Base-by-base conservation (phyloP, 2,888 invertebrate species). In the Rhagophthalmus giganteus region DNA sequence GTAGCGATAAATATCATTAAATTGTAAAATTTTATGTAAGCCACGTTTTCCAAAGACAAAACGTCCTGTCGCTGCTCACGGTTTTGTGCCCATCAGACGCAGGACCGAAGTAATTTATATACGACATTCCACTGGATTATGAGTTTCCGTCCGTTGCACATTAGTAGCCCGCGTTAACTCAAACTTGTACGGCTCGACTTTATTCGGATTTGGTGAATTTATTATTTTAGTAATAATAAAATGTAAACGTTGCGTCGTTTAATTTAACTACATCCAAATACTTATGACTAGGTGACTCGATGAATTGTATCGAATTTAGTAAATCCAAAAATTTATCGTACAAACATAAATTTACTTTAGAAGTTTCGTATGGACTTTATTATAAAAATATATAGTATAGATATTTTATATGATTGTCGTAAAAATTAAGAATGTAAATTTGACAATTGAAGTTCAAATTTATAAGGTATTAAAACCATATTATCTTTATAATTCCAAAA, bases 21-120 rank as follows among this genome's bases (percentile, higher is more conserved):
- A n/a, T n/a, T n/a, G 20, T 5, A 20, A 20, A 20, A 20, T 20
- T 20, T 63, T 60, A 74, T 75, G 75, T 78, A 66, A 68, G 40
- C 40, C 40, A 41, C 40, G 40, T 41, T 42, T 42, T 42, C 26
- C 16, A 27, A 42, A 42, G 42, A 42, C 42, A 34, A 34, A 42
- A 42, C 27, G 42, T 42, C 34, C 33, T 32, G 33, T 27, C 42
- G 26, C 34, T 34, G 26, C 42, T 42, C 42, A 42, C 42, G 42
- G 32, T 42, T 42, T 42, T 14, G 27, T 32, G 42, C 25, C 34
- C 42, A 34, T 33, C 34, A 34, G 41, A 42, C 42, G 25, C 12
- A 32, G 42, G 27, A 27, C 34, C 27, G 33, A 34, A 42, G 42
- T 34, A 42, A 42, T 42, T 42, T 42, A 42, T 42, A 42, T 42